Evolutionary conservation across 2,888 invertebrate species (phyloP).

Genomic region (Exocentrus adspersus): DNA sequence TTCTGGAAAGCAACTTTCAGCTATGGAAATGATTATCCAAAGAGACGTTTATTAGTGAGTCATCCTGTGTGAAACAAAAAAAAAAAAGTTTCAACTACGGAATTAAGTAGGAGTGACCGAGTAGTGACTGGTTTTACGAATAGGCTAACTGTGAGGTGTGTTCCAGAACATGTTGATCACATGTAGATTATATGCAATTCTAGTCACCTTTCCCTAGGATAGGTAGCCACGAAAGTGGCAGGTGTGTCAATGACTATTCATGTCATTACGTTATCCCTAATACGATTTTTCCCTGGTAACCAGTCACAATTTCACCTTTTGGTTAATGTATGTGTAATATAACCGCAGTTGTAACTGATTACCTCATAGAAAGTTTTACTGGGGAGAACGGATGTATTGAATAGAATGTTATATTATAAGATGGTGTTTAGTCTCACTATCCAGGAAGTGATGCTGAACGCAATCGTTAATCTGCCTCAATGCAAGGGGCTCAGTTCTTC

Average conservation of each 20-base stretch:
- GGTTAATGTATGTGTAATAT: conserved; percentile 20
- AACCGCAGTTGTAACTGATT: conserved; percentile 8
- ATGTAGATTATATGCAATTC: conserved; percentile 53
- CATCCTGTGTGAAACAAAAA: conserved; percentile 8
- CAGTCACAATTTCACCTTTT: conserved; percentile 1
- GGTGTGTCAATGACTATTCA: conserved; percentile 33
- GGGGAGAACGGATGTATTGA: conserved; percentile 24
- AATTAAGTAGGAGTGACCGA: conserved; percentile 26
- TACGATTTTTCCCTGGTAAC: conserved; percentile 8
- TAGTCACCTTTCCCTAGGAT: conserved; percentile 49
- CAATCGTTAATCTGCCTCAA: conserved; percentile 63
- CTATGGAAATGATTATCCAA: conserved; percentile 24
- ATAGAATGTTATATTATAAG: conserved; percentile 25
- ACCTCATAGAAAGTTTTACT: conserved; percentile 19
- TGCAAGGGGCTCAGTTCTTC: conserved; percentile 69
- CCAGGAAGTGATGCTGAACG: conserved; percentile 61
- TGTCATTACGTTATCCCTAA: conserved; percentile 13
- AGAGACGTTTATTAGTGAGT: conserved; percentile 32
- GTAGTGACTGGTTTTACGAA: conserved; percentile 21
- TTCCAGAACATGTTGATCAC: conserved; percentile 52
- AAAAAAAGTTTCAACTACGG: conserved; percentile 29
- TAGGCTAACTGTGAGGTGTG: conserved; percentile 38
- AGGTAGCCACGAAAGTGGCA: conserved; percentile 43
- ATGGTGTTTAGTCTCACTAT: conserved; percentile 55
- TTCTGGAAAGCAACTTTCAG: conserved; percentile 47